Evolutionary conservation across 2,888 invertebrate genomes (phyloP).

Genomic region (Selenia dentaria): DNA sequence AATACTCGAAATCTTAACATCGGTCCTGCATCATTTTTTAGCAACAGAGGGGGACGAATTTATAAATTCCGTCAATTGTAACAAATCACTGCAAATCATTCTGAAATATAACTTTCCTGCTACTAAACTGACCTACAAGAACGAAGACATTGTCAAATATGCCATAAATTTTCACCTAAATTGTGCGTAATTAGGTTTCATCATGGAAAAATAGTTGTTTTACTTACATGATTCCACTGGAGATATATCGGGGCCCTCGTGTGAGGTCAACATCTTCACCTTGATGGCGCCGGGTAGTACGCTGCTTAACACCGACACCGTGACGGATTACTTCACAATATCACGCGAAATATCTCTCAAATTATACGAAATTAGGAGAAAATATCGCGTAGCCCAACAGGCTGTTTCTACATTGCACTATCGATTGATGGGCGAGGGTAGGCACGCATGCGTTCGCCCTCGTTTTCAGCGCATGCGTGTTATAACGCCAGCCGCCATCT

Average conservation of each 20-base stretch:
- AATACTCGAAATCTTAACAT: too few species aligned
- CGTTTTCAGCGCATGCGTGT: conserved; percentile 37
- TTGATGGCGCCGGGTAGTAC: conserved; percentile 73
- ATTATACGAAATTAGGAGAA: conserved; percentile 51
- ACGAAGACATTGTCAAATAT: background rate
- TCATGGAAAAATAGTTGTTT: conserved; percentile 32
- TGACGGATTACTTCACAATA: conserved; percentile 55
- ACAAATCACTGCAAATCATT: too few species aligned
- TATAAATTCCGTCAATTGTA: too few species aligned
- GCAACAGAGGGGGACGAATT: too few species aligned
- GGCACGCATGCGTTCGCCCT: conserved; percentile 58
- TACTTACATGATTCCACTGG: conserved; percentile 81
- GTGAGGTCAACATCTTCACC: conserved; percentile 78
- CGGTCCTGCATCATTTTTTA: too few species aligned
- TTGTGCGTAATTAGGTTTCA: conserved; percentile 34
- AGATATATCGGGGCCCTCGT: conserved; percentile 85
- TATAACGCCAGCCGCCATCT: conserved; percentile 39
- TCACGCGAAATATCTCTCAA: conserved; percentile 48
- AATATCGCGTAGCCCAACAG: conserved; percentile 68
- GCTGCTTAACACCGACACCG: conserved; percentile 77
- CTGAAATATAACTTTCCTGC: background rate
- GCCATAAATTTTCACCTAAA: conserved; percentile 9
- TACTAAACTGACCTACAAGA: background rate
- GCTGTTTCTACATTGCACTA: conserved; percentile 76
- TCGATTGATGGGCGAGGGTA: conserved; percentile 61